Evolutionary conservation across 1,140 invertebrate species (phyloP), one percentile per base, ranked within the genome.

Genomic region (Saccostrea glomerata): DNA sequence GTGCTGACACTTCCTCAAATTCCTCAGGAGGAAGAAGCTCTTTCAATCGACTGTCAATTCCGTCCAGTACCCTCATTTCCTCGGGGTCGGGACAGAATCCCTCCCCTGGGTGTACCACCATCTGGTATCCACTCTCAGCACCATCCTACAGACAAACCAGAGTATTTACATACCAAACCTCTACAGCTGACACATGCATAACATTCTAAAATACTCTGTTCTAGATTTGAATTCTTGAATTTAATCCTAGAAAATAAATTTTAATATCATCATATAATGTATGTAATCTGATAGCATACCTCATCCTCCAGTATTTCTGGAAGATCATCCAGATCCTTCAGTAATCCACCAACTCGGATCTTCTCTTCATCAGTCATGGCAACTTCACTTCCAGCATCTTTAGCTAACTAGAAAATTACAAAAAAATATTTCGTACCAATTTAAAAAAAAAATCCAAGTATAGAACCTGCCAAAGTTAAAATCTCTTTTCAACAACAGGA

Each of bases 281-380:
- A 47, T 47, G 47, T 47, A 47, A 47, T 47, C 47, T 47, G 9
- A 47, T 7, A 47, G 5, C 40, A 6, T 84, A 83, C 70, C n/a
- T 90, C 89, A 56, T 88, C 82, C 15, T 90, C 91, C 20, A 89
- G 83, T n/a, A 91, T 83, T n/a, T 93, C 92, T 82, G 93, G 90
- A 63, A 94, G 70, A 6, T 85, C 86, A 84, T 94, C 94, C 20
- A 95, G 83, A 89, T 94, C 94, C 55, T 84, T 84, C 40, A 95
- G 89, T 17, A 95, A 88, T 15, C 91, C 92, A 58, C 92, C 91
- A 12, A 95, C 87, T 84, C 94, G 88, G 25, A 92, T 90, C 88
- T 93, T 95, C 87, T 95, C 94, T 70, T 94, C 94, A 70, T 94
- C 94, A 12, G 94, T 95, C 94, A 95, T 94, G 13, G 94, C 93